Evolutionary conservation across 2,113 vertebrate genomes (phyloP).

Genomic region (Callospermophilus lateralis): DNA sequence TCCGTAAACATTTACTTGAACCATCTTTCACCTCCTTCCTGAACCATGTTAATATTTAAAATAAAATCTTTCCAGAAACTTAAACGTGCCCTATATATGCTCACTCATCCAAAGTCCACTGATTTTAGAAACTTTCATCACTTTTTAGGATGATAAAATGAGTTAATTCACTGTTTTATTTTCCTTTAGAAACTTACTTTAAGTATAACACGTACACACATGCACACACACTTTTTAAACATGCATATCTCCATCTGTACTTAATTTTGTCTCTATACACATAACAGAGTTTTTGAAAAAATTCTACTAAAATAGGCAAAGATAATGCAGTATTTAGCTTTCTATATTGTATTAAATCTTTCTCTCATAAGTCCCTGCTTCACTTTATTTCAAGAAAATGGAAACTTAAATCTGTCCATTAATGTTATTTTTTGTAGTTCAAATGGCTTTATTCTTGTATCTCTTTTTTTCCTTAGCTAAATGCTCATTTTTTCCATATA

Average conservation of each 20-base stretch:
- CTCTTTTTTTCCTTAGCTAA: not conserved
- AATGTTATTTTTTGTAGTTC: constrained; percentile 14
- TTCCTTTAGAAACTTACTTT: not conserved
- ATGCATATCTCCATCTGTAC: not conserved
- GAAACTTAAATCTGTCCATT: not conserved
- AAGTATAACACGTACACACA: not conserved
- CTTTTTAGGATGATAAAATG: not conserved
- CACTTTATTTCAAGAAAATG: not conserved
- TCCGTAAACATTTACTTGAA: not conserved
- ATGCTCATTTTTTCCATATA: not conserved
- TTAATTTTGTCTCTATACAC: constrained; percentile 14
- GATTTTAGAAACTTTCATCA: not conserved
- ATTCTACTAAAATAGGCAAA: constrained; percentile 1
- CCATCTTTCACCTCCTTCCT: not conserved
- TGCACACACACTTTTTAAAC: not conserved
- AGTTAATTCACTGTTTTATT: not conserved
- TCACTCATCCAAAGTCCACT: not conserved
- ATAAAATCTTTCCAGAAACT: constrained; percentile 27
- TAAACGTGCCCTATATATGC: not conserved
- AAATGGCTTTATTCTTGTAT: not conserved
- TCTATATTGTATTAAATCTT: not conserved
- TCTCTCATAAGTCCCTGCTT: not conserved
- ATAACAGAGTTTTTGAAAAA: not conserved
- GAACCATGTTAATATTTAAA: not conserved
- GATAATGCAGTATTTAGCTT: not conserved